Evolutionary conservation across 1,140 invertebrate species (phyloP).

Genomic region (Limonius californicus): DNA sequence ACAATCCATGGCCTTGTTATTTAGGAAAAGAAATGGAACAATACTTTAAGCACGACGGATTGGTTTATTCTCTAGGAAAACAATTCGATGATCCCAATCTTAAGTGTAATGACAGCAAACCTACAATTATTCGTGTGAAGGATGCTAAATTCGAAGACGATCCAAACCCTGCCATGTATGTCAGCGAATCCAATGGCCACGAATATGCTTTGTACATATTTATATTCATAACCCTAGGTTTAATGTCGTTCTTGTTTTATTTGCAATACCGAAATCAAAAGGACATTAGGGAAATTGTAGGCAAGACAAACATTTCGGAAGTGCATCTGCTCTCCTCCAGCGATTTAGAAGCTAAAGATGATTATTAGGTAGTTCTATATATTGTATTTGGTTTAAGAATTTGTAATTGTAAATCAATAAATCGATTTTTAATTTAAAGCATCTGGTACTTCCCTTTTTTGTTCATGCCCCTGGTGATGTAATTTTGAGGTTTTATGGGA

Average conservation of each 20-base stretch:
- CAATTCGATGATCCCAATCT: slow-evolving; percentile 29
- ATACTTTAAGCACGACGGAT: slow-evolving; percentile 38
- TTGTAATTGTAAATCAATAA: no score
- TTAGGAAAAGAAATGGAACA: slow-evolving; percentile 40
- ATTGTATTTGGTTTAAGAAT: no score
- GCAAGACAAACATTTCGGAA: slow-evolving; percentile 26
- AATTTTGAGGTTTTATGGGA: no score
- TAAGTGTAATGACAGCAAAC: neutral
- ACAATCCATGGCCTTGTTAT: slow-evolving; percentile 39
- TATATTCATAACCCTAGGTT: slow-evolving; percentile 27
- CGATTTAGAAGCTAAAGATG: no score
- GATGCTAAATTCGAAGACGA: slow-evolving; percentile 1
- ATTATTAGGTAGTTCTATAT: no score
- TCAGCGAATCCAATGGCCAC: neutral
- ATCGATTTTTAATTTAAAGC: no score
- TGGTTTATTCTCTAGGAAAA: slow-evolving; percentile 35
- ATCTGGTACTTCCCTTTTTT: no score
- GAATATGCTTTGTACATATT: slow-evolving; percentile 21
- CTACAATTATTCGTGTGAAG: neutral
- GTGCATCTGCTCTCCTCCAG: neutral
- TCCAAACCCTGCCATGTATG: neutral
- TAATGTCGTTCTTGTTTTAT: slow-evolving; percentile 34
- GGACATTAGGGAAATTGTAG: slow-evolving; percentile 16
- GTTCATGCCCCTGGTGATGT: no score
- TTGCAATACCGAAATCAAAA: slow-evolving; percentile 34